phyloP scores from a whole-genome alignment of 1,140 invertebrate genomes.

The Dufourea novaeangliae region DNA sequence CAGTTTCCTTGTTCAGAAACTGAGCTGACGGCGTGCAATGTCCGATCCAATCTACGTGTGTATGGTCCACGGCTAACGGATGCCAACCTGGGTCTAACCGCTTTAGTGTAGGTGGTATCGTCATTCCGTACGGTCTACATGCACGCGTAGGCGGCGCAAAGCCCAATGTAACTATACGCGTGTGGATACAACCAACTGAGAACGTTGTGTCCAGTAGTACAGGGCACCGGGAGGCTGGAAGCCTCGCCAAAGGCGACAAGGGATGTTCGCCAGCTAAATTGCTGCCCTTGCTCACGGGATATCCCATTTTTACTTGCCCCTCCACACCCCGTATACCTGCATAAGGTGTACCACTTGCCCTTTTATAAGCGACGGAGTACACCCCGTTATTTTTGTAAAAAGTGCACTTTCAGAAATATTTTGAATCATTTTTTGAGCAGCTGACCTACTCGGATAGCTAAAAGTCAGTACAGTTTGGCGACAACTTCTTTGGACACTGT shows the following conservation, averaged over 20 bases:
- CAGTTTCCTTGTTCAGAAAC: constrained; percentile 70
- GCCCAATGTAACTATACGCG: constrained; percentile 64
- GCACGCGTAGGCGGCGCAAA: constrained; percentile 54
- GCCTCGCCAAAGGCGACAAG: constrained; percentile 66
- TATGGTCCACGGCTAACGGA: constrained; percentile 59
- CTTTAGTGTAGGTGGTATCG: constrained; percentile 49
- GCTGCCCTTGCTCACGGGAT: constrained; percentile 47
- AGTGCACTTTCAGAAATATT: no score
- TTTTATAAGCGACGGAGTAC: background rate
- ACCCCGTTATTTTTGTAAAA: no score
- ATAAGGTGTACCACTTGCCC: background rate
- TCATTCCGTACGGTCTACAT: constrained; percentile 59
- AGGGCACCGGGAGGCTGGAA: constrained; percentile 32
- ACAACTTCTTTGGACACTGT: no score
- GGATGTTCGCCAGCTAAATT: constrained; percentile 61
- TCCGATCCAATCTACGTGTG: constrained; percentile 70
- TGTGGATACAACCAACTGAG: constrained; percentile 64
- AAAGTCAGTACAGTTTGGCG: no score
- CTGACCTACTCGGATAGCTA: no score
- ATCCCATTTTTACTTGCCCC: constrained; percentile 30
- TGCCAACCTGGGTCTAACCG: constrained; percentile 44
- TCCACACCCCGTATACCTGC: background rate
- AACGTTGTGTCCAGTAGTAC: constrained; percentile 44
- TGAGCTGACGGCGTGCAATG: constrained; percentile 71
- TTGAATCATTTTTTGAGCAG: no score